A percentile compares a stretch with the other conserved stretches of the same genome.
These are phyloP conservation scores for Arrhamphus sclerolepis DNA, from an alignment of 2,797 vertebrate genomes.

Conservation along the genomic window DNA sequence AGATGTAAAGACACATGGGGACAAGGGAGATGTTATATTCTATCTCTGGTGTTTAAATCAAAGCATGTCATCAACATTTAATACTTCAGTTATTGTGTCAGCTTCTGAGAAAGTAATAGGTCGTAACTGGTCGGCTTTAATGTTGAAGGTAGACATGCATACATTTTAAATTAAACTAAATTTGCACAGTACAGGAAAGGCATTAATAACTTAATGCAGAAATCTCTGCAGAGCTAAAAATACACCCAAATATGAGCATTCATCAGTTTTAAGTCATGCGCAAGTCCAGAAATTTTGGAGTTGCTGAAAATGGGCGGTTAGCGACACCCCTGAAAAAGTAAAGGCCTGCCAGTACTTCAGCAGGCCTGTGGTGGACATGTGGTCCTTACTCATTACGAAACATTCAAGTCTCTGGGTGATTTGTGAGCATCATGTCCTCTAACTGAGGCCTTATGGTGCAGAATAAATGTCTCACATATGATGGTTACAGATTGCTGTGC, in stretches of 20 bases:
- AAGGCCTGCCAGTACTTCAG: neutral
- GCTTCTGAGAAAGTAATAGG: no score
- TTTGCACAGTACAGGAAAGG: neutral
- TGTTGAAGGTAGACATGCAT: no score
- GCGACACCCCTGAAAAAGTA: conserved; percentile 11
- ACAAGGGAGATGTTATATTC: no score
- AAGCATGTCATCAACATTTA: no score
- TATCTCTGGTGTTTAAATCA: no score
- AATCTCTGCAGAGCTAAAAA: neutral
- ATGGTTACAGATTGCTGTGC: conserved; percentile 48
- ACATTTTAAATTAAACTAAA: no score
- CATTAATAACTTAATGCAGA: neutral
- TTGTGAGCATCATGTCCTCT: conserved; percentile 53
- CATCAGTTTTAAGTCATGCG: conserved; percentile 3
- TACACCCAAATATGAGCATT: neutral
- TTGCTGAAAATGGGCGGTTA: conserved; percentile 24
- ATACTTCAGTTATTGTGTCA: no score
- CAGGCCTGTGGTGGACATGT: neutral
- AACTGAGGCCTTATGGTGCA: conserved; percentile 52
- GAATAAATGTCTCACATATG: conserved; percentile 61
- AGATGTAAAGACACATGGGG: no score
- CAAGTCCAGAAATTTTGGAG: conserved; percentile 3
- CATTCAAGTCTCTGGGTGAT: conserved; percentile 22
- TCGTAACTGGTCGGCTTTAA: no score
- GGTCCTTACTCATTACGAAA: conserved; percentile 31